A percentile compares a stretch with the other conserved stretches of the same genome.
These are phyloP conservation scores for Eilema griseolum DNA, from an alignment of 2,888 invertebrate species.

Conservation along the genomic window DNA sequence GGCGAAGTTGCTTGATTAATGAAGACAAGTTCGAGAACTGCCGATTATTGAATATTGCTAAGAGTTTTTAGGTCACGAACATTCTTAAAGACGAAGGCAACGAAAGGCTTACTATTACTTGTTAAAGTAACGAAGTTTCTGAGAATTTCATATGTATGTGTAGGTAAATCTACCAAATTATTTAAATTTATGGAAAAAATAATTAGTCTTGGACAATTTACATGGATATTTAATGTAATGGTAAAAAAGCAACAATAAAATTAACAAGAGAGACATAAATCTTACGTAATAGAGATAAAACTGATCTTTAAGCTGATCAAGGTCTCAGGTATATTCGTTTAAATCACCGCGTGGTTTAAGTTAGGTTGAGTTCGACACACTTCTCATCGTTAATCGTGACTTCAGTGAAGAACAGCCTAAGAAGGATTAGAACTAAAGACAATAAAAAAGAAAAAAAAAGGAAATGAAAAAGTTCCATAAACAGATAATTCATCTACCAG, in stretches of 20 bases:
- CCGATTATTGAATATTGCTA: conserved; percentile 71
- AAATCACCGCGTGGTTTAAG: too few species aligned
- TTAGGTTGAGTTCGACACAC: too few species aligned
- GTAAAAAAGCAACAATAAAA: too few species aligned
- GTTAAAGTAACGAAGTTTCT: conserved; percentile 67
- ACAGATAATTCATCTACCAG: not conserved
- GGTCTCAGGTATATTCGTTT: too few species aligned
- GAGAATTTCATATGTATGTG: conserved; percentile 34
- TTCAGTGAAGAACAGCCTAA: too few species aligned
- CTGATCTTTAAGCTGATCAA: too few species aligned
- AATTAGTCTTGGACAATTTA: not conserved
- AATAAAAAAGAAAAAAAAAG: too few species aligned
- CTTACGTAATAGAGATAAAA: too few species aligned
- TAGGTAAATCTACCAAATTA: conserved; percentile 52
- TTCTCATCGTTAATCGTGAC: too few species aligned
- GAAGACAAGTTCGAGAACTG: conserved; percentile 73
- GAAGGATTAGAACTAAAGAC: too few species aligned
- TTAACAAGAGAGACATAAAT: too few species aligned
- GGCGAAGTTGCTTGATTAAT: conserved; percentile 73
- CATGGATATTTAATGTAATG: too few species aligned
- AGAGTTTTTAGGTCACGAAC: conserved; percentile 77
- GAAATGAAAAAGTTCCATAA: not conserved
- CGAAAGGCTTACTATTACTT: conserved; percentile 60
- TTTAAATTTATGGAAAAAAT: conserved; percentile 27
- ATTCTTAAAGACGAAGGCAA: conserved; percentile 66